Evolutionary conservation across 2,797 vertebrate genomes (phyloP).

Genomic region (Brachyrhaphis roseni): DNA sequence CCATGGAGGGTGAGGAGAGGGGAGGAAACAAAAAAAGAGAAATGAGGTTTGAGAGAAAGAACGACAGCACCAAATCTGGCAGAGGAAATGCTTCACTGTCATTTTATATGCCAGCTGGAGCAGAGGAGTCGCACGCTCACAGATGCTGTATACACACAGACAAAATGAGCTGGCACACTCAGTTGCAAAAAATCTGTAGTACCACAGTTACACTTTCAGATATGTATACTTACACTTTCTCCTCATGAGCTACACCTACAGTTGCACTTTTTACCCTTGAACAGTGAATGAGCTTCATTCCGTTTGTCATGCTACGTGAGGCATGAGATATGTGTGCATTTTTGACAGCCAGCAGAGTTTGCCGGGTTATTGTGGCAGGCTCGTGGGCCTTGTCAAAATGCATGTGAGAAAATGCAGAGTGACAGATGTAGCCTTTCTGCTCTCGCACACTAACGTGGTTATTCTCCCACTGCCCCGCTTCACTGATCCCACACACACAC

Average conservation of each 20-base stretch:
- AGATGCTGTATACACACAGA: slow-evolving; percentile 18
- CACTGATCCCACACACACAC: slow-evolving; percentile 47
- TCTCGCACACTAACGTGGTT: slow-evolving; percentile 83
- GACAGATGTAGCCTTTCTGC: slow-evolving; percentile 86
- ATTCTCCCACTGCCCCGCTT: slow-evolving; percentile 75
- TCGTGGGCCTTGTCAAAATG: slow-evolving; percentile 71
- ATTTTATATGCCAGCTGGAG: slow-evolving; percentile 56
- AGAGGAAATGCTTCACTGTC: slow-evolving; percentile 62
- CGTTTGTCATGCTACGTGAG: slow-evolving; percentile 56
- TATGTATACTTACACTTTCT: slow-evolving; percentile 6
- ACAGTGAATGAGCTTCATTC: slow-evolving; percentile 50
- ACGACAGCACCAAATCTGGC: slow-evolving; percentile 63
- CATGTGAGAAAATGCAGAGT: slow-evolving; percentile 78
- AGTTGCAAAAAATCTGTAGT: neutral
- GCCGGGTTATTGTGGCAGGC: slow-evolving; percentile 56
- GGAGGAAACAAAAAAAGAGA: slow-evolving; percentile 16
- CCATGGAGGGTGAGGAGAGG: slow-evolving; percentile 34
- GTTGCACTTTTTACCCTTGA: slow-evolving; percentile 54
- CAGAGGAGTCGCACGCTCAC: slow-evolving; percentile 21
- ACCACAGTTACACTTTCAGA: slow-evolving; percentile 7
- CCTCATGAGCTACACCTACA: slow-evolving; percentile 39
- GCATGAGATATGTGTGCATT: slow-evolving; percentile 47
- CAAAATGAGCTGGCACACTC: slow-evolving; percentile 2
- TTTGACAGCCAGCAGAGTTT: slow-evolving; percentile 45
- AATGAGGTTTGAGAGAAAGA: slow-evolving; percentile 49